Conservation (phyloP, 2,113 vertebrate species). For the Epinephelus lanceolatus region DNA sequence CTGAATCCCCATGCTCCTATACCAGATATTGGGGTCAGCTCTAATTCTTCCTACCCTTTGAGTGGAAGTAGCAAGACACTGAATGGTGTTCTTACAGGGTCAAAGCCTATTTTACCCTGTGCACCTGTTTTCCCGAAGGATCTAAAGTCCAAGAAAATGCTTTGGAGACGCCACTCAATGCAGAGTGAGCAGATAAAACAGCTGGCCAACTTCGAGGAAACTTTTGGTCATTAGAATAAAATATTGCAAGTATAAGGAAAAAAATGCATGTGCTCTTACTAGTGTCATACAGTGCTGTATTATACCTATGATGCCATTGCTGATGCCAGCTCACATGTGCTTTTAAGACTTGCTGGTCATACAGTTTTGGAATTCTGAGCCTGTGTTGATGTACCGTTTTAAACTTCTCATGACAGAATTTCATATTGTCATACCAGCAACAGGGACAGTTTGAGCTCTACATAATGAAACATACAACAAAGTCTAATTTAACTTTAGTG, state of each 20-base stretch:
- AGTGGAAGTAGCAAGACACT: slow-evolving; percentile 66
- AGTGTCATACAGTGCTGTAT: neutral
- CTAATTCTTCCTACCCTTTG: slow-evolving; percentile 53
- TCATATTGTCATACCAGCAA: neutral
- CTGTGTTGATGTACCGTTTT: neutral
- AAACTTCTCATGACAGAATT: neutral
- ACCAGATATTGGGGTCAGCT: slow-evolving; percentile 81
- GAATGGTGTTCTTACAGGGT: slow-evolving; percentile 58
- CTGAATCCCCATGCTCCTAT: slow-evolving; percentile 86
- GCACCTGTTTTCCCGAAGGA: slow-evolving; percentile 85
- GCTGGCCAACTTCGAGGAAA: slow-evolving; percentile 85
- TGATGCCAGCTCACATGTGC: neutral
- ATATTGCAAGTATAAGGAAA: neutral
- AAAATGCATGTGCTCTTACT: slow-evolving; percentile 3
- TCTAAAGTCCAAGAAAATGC: slow-evolving; percentile 84
- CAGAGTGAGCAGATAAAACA: slow-evolving; percentile 93
- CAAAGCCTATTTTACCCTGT: slow-evolving; percentile 84
- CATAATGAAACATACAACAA: neutral
- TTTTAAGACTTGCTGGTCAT: neutral
- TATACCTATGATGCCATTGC: neutral
- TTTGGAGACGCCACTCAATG: slow-evolving; percentile 91
- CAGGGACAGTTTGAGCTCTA: neutral
- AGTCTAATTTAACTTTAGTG: too few relatives aligned
- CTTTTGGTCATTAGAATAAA: slow-evolving; percentile 70
- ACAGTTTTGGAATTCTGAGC: neutral